Evolutionary conservation across 1,140 invertebrate genomes (phyloP).

Genomic region (Medauroidea extradentata): DNA sequence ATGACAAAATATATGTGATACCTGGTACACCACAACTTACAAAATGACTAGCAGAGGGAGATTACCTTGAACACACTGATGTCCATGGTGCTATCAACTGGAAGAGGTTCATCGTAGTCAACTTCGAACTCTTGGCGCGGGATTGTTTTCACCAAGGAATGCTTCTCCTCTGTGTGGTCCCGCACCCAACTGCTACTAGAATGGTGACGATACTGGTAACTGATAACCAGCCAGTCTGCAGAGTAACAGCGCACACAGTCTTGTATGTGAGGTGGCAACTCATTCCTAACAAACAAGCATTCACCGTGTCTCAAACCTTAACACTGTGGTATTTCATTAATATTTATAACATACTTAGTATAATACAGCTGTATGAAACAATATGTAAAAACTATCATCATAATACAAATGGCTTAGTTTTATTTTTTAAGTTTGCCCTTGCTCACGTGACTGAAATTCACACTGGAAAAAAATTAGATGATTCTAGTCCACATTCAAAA

Average conservation of each 20-base stretch:
- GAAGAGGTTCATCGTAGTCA: conserved; percentile 38
- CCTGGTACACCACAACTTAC: no score
- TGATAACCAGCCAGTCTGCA: conserved; percentile 78
- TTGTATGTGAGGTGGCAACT: conserved; percentile 74
- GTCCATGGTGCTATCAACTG: conserved; percentile 1
- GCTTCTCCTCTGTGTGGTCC: conserved; percentile 55
- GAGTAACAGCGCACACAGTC: conserved; percentile 85
- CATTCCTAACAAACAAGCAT: conserved; percentile 57
- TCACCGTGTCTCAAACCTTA: conserved; percentile 2
- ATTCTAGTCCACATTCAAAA: no score
- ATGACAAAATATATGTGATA: no score
- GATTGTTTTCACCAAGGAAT: conserved; percentile 51
- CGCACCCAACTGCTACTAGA: conserved; percentile 59
- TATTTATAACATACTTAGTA: not conserved
- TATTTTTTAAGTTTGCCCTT: not conserved
- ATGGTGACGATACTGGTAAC: conserved; percentile 66
- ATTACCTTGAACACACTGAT: conserved; percentile 23
- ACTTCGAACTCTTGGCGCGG: conserved; percentile 72
- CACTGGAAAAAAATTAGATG: no score
- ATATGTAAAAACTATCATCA: not conserved
- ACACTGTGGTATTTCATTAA: not conserved
- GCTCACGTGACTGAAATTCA: not conserved
- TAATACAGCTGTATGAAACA: not conserved
- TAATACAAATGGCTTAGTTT: not conserved
- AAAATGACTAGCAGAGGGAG: not conserved